Percentiles rank a stretch among this genome's conserved stretches.
phyloP scores from a whole-genome alignment of 2,888 invertebrate genomes.

The Theristus sp. region DNA sequence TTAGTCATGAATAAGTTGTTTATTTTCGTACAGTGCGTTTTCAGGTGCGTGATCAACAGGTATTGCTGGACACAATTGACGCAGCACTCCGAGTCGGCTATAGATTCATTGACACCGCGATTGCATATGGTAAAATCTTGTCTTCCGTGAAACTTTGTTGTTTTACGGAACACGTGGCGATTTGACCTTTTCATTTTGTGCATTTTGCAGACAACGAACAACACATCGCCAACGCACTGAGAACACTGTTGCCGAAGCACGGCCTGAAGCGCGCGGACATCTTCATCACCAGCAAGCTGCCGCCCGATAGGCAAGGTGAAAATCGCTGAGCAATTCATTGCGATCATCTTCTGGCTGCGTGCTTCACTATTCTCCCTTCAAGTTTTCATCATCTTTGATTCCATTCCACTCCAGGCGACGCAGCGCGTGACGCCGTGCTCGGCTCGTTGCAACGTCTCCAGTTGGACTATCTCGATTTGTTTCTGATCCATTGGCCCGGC shows the following conservation, averaged over 20 bases:
- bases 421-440: conserved; percentile 13
- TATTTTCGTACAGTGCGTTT: no score
- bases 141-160: no score
- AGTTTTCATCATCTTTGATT: no score
- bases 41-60: no score
- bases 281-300: conserved; percentile 58
- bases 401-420: no score
- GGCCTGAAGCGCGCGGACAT: conserved; percentile 49
- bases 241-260: conserved; percentile 47
- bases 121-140: conserved; percentile 49
- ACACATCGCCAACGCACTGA: conserved; percentile 29
- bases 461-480: conserved; percentile 52
- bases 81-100: conserved; percentile 48
- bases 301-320: conserved; percentile 44
- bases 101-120: conserved; percentile 51
- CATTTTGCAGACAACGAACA: conserved; percentile 42
- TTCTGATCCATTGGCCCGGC: conserved; percentile 65
- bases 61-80: conserved; percentile 42
- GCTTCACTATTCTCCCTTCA: no score
- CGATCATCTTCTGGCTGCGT: no score
- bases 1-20: no score
- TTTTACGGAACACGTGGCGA: no score
- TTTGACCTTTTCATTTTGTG: neutral
- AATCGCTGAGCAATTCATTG: no score
- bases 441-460: conserved; percentile 46